A percentile compares a stretch with the other conserved stretches of the same genome.
phyloP scores from a whole-genome alignment of 1,140 invertebrate genomes.

The Drosophila equinoxialis region DNA sequence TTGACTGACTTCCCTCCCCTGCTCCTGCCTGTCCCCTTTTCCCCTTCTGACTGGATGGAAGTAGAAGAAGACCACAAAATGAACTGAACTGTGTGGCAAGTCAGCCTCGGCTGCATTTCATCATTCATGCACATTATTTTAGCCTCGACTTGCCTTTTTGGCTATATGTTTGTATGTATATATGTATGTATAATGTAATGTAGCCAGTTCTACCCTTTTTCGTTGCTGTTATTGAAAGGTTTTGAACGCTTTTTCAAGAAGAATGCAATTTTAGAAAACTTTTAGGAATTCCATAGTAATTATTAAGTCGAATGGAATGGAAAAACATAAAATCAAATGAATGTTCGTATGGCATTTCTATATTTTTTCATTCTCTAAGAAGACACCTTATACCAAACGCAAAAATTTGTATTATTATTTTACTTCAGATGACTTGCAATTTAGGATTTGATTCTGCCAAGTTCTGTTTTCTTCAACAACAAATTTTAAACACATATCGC shows the following conservation, averaged over 20 bases:
- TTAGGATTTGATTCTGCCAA: too few species aligned
- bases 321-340: not conserved
- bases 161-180: not conserved
- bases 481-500: too few species aligned
- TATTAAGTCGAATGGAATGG: not conserved
- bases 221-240: slow-evolving; percentile 4
- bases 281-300: slow-evolving; percentile 10
- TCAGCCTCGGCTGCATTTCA: slow-evolving; percentile 74
- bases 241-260: not conserved
- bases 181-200: not conserved
- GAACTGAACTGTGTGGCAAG: slow-evolving; percentile 31
- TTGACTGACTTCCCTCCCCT: not conserved
- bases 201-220: not conserved
- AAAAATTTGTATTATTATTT: not conserved
- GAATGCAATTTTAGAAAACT: slow-evolving; percentile 10
- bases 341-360: not conserved
- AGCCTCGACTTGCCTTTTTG: slow-evolving; percentile 18
- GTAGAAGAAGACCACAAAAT: slow-evolving; percentile 18
- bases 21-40: not conserved
- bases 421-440: not conserved
- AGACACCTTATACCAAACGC: too few species aligned
- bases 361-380: too few species aligned
- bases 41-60: not conserved
- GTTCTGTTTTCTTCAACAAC: too few species aligned
- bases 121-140: slow-evolving; percentile 79